Evolutionary conservation across 2,113 vertebrate species (phyloP), one percentile per base, ranked within the genome.

Genomic region (Atlantisia rogersi): DNA sequence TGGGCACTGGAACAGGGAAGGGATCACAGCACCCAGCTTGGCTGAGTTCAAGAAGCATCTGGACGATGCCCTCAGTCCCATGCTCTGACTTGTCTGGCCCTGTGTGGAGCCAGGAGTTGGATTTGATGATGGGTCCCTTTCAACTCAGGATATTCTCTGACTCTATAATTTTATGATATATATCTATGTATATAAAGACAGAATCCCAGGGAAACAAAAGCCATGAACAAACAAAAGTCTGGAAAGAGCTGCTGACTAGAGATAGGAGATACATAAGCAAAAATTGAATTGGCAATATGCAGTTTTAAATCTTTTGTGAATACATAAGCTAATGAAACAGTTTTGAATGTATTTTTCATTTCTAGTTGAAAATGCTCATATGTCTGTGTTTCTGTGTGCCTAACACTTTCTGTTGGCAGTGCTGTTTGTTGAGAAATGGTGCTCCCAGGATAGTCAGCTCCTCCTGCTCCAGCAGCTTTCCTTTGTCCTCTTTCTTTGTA

Each of bases 361-460:
- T 21, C 18, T 44, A 24, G 17, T 37, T 39, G 18, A 71, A 70
- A 70, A 32, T 16, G 12, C n/a, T 93, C 9, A 25, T 78, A 44
- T 29, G 10, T n/a, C 15, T 62, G 10, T 81, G 12, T 70, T 67
- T 90, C 56, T 84, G 0, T 42, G 28, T 70, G 29, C 52, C 32
- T 91, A 35, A 53, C 15, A 29, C 11, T 80, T 86, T 52, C 32
- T 89, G 31, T 37, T 81, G 35, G 44, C 76, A 69, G 20, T 26
- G 20, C 20, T 69, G 20, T 69, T 89, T 91, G 63, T 67, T 78
- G 35, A 74, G 55, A 70, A 89, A 70, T 0, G 3, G 6, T 70
- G 18, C 31, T 87, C 5, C 29, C 0, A 0, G 15, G 18, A 56
- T 24, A 67, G 35, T 40, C 22, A 31, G 6, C 20, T 87, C 10